Evolutionary conservation across 2,113 vertebrate species (phyloP), one percentile per base, ranked within the genome.

Genomic region (Oplegnathus fasciatus): DNA sequence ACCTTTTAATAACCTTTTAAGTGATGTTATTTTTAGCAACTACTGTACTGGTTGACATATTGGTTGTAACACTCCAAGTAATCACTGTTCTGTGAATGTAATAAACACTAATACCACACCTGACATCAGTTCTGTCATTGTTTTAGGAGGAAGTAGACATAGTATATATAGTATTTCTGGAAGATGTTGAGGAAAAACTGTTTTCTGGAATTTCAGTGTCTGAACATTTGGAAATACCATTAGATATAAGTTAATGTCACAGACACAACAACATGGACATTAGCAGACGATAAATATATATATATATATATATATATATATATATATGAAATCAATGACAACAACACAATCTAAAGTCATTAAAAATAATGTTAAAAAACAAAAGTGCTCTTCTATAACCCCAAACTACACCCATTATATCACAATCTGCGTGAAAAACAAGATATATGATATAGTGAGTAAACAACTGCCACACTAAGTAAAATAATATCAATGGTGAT

Each of bases 1-100:
- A 70, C 9, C 28, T 83, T 82, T 81, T 79, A 77, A 75, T 86
- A 64, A 78, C 32, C 20, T 78, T 58, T 37, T 55, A 76, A 78
- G 26, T 70, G 24, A 61, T 78, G 69, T 81, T 81, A 54, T 50
- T 83, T 78, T 66, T 66, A 78, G 37, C 7, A 9, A 73, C 58
- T 73, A 8, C 68, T 80, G 88, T 87, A 71, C 42, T 75, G 34
- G 9, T 52, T 84, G 50, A 86, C 37, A 37, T 82, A 85, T 80
- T 89, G 55, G 82, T 80, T 89, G 71, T 85, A 88, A 71, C 9
- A 52, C 82, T 83, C 30, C 55, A 80, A 37, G 11, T 88, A 60
- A 77, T 84, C 52, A 78, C 58, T 83, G 46, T 91, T 84, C 40
- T 58, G 14, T 91, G 76, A 91, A 86, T 92, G 85, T 92, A 90